Evolutionary conservation across 1,140 invertebrate species (phyloP).

Genomic region (Pseudomyrmex dendroicus): DNA sequence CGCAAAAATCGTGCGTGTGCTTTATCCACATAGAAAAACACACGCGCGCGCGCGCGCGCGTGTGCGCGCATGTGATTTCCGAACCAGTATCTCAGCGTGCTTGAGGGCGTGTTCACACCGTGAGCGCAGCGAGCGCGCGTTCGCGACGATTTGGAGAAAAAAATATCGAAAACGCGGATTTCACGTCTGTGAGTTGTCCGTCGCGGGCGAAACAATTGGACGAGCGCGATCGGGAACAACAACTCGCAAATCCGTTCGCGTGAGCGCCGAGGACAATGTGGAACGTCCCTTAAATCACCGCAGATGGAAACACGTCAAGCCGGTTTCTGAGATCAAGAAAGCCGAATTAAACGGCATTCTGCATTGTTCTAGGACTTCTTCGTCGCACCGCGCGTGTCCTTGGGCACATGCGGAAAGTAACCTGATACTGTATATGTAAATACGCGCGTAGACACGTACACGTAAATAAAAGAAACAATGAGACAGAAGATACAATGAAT

Average conservation of each 20-base stretch:
- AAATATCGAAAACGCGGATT: neutral
- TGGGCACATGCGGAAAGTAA: conserved; percentile 33
- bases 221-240: conserved; percentile 17
- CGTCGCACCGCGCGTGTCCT: conserved; percentile 29
- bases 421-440: neutral
- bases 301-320: conserved; percentile 73
- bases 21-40: neutral
- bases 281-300: conserved; percentile 14
- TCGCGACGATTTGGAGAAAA: neutral
- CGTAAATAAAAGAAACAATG: too few species aligned
- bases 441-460: too few species aligned
- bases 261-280: neutral
- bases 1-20: conserved; percentile 15
- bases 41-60: too few species aligned
- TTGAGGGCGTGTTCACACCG: conserved; percentile 49
- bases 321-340: conserved; percentile 69
- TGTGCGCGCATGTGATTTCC: conserved; percentile 52
- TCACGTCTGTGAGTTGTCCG: neutral
- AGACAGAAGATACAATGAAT: neutral
- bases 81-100: conserved; percentile 51
- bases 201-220: conserved; percentile 15
- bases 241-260: neutral
- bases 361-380: conserved; percentile 69
- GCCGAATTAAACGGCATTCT: conserved; percentile 71
- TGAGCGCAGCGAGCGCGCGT: neutral